phyloP scores from a whole-genome alignment of 2,888 invertebrate genomes.

The Cephus nigrinus region DNA sequence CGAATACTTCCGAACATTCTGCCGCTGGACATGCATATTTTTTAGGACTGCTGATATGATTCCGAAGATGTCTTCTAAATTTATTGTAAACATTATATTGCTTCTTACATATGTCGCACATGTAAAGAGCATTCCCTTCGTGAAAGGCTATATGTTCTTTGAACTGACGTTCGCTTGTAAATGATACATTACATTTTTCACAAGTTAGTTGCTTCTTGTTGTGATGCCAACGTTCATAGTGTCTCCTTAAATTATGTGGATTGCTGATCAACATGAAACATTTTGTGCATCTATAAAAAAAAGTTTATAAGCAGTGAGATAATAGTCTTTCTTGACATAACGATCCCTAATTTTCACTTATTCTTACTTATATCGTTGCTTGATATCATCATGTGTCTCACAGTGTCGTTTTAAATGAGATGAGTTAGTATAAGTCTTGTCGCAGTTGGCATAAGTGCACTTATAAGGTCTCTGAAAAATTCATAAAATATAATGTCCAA shows the following conservation, averaged over 20 bases:
- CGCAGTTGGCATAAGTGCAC: conserved; percentile 71
- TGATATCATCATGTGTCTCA: conserved; percentile 60
- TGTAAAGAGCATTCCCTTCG: conserved; percentile 63
- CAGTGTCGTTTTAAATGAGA: conserved; percentile 74
- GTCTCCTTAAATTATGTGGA: conserved; percentile 71
- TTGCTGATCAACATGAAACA: conserved; percentile 70
- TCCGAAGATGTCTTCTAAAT: conserved; percentile 68
- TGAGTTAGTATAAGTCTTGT: conserved; percentile 72
- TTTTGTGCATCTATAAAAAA: conserved; percentile 43
- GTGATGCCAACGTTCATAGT: conserved; percentile 69
- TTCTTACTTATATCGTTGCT: conserved; percentile 40
- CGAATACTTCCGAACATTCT: conserved; percentile 68
- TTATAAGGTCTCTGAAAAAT: conserved; percentile 70
- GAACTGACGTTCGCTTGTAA: conserved; percentile 71
- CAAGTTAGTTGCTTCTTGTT: conserved; percentile 63
- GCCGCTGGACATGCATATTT: conserved; percentile 65
- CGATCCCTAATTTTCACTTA: conserved; percentile 9
- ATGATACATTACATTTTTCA: conserved; percentile 67
- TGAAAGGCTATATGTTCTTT: conserved; percentile 71
- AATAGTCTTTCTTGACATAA: neutral
- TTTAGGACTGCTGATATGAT: conserved; percentile 60
- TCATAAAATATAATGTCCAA: conserved; percentile 5
- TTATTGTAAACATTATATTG: conserved; percentile 68
- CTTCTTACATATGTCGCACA: conserved; percentile 70
- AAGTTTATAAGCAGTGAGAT: neutral